phyloP scores from a whole-genome alignment of 2,797 vertebrate species.

The Pangasius mekongensis region DNA sequence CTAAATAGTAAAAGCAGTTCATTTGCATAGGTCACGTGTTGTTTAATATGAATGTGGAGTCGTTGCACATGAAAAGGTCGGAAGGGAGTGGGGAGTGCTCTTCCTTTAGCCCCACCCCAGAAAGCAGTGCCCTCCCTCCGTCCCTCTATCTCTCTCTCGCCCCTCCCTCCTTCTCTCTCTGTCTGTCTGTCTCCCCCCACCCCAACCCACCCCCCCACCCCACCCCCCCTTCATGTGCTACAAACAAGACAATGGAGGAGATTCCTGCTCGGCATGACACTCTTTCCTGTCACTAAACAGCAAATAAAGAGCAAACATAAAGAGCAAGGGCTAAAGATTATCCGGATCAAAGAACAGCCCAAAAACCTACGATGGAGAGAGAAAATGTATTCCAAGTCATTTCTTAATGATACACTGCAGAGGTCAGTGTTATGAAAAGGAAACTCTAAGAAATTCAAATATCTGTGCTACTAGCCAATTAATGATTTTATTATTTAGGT shows the following conservation, averaged over 20 bases:
- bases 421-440: neutral
- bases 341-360: neutral
- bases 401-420: neutral
- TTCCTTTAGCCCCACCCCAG: slow-evolving; percentile 42
- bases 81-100: neutral
- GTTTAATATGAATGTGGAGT: slow-evolving; percentile 55
- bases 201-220: slow-evolving; percentile 17
- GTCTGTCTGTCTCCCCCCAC: neutral
- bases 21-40: slow-evolving; percentile 53
- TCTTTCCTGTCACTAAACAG: slow-evolving; percentile 60
- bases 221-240: slow-evolving; percentile 10
- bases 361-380: neutral
- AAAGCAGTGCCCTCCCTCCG: slow-evolving; percentile 40
- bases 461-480: neutral
- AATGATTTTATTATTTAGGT: neutral
- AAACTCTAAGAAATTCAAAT: neutral
- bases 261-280: slow-evolving; percentile 57
- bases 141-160: slow-evolving; percentile 12
- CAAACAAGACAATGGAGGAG: slow-evolving; percentile 54
- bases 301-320: slow-evolving; percentile 50
- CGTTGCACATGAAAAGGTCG: slow-evolving; percentile 57
- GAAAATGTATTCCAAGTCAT: neutral
- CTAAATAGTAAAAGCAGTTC: slow-evolving; percentile 9
- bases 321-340: slow-evolving; percentile 11
- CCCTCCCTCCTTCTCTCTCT: neutral